These are phyloP conservation scores for Lasioglossum calceatum DNA, from an alignment of 2,888 invertebrate genomes.

Conservation along the genomic window DNA sequence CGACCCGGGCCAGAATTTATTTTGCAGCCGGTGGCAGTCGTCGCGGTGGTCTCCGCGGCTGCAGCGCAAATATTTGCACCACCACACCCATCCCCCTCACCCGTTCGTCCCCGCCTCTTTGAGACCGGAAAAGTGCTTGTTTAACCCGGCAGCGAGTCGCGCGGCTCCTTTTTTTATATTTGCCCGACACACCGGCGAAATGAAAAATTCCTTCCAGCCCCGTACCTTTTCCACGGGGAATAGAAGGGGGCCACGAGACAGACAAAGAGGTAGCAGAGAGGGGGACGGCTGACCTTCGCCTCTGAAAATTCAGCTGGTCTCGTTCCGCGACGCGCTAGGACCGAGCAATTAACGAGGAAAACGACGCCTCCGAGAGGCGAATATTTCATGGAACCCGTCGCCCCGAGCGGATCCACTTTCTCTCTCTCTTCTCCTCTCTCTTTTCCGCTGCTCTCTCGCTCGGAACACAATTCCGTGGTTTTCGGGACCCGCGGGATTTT, in stretches of 20 bases:
- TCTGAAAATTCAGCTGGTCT: background rate
- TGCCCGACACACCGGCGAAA: slow-evolving; percentile 33
- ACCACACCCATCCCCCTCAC: background rate
- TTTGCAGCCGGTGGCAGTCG: background rate
- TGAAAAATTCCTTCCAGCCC: slow-evolving; percentile 34
- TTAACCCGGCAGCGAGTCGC: slow-evolving; percentile 34
- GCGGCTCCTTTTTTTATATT: slow-evolving; percentile 38
- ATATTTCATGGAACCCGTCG: slow-evolving; percentile 13
- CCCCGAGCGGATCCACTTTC: background rate
- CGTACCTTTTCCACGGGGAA: background rate
- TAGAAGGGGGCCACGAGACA: background rate
- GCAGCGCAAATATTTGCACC: slow-evolving; percentile 64
- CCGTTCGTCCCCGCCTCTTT: slow-evolving; percentile 23
- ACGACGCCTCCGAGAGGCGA: background rate
- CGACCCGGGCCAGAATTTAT: background rate
- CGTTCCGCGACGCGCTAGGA: background rate
- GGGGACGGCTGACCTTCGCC: slow-evolving; percentile 3
- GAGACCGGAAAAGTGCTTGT: slow-evolving; percentile 46
- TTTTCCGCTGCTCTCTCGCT: background rate
- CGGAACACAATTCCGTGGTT: slow-evolving; percentile 3
- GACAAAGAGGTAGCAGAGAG: background rate
- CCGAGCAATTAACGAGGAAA: slow-evolving; percentile 25
- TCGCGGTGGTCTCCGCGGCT: slow-evolving; percentile 16
- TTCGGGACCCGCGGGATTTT: background rate
- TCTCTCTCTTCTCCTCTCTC: background rate